These are phyloP conservation scores for Bradypodion pumilum DNA, from an alignment of 2,797 vertebrate species.

Conservation along the genomic window DNA sequence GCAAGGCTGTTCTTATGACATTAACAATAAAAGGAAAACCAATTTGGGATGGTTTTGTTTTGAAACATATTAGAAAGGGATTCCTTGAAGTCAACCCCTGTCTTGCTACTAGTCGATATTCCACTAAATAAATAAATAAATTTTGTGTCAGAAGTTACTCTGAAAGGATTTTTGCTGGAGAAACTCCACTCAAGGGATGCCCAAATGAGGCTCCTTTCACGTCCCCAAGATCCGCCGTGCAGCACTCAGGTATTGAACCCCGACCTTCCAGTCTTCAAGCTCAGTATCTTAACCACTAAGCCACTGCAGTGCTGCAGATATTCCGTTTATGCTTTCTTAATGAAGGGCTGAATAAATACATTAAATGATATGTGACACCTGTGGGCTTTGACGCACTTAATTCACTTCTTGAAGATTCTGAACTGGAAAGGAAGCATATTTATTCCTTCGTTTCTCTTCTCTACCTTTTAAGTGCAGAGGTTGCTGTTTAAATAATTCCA, in stretches of 20 bases:
- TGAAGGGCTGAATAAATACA: neutral
- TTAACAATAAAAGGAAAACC: neutral
- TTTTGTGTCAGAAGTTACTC: no score
- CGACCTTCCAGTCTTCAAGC: no score
- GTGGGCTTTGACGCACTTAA: neutral
- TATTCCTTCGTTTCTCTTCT: neutral
- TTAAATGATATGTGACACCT: neutral
- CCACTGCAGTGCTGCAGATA: no score
- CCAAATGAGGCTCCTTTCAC: no score
- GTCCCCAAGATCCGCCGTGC: no score
- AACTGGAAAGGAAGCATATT: neutral
- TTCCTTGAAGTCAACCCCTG: neutral
- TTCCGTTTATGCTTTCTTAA: neutral
- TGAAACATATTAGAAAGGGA: no score
- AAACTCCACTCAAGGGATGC: no score
- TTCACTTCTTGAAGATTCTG: neutral
- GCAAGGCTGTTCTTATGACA: no score
- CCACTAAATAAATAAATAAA: no score
- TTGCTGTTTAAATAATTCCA: slow-evolving; percentile 24
- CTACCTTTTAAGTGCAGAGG: neutral
- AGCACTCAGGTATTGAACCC: no score
- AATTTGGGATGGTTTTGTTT: neutral
- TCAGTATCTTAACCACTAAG: no score
- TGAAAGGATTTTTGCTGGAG: no score
- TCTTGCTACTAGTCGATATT: neutral